These are phyloP conservation scores for Pogonognathellus flavescens DNA, from an alignment of 1,140 invertebrate species.

Conservation along the genomic window DNA sequence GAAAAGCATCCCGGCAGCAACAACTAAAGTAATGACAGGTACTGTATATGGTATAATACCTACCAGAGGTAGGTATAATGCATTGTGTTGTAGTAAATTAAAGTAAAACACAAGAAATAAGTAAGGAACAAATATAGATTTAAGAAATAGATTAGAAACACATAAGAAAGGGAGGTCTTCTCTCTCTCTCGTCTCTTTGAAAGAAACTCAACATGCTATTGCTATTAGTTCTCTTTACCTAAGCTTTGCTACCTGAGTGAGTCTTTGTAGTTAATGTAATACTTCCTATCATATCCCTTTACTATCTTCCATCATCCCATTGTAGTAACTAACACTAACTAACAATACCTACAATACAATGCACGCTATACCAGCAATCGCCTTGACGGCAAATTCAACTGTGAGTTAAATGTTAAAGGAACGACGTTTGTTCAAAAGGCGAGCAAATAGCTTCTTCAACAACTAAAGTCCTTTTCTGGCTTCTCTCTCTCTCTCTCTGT, in stretches of 20 bases:
- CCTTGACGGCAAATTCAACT: no score
- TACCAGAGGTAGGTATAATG: no score
- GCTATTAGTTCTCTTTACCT: conserved; percentile 23
- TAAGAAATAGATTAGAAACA: conserved; percentile 44
- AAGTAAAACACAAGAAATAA: neutral
- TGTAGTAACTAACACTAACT: neutral
- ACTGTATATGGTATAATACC: no score
- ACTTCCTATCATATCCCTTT: neutral
- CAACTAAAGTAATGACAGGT: no score
- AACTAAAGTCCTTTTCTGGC: conserved; percentile 13
- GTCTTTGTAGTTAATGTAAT: conserved; percentile 11
- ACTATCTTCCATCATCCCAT: neutral
- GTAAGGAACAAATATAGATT: conserved; percentile 49
- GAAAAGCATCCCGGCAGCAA: no score
- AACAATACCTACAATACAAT: neutral
- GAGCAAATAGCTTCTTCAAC: conserved; percentile 33
- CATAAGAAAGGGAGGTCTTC: conserved; percentile 42
- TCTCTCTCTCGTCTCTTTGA: neutral
- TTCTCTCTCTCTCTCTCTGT: neutral
- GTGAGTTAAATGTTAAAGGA: no score
- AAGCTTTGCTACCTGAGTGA: neutral
- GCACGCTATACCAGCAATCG: no score
- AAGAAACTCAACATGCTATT: conserved; percentile 22
- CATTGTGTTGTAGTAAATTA: no score
- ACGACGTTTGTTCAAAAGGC: conserved; percentile 26